Evolutionary conservation across 2,113 vertebrate genomes (phyloP).

Genomic region (Diglossa brunneiventris): DNA sequence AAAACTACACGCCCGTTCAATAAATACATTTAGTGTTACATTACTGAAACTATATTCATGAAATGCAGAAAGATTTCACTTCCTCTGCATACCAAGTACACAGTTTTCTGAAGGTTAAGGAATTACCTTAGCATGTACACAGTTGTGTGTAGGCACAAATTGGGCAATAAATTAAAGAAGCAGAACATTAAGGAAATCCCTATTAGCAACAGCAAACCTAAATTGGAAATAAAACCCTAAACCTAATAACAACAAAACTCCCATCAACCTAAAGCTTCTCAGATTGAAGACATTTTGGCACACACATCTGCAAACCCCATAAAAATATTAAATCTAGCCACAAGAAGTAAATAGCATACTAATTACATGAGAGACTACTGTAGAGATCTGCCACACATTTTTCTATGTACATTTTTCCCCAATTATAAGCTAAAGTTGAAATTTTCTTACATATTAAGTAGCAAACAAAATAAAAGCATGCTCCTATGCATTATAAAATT

Average conservation of each 20-base stretch:
- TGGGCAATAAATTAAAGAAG: background rate
- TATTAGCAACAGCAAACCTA: background rate
- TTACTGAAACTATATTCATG: background rate
- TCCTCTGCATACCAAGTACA: background rate
- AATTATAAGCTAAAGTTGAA: background rate
- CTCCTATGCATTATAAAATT: background rate
- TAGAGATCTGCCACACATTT: background rate
- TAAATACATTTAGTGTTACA: background rate
- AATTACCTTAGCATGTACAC: background rate
- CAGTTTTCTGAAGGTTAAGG: background rate
- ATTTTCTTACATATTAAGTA: background rate
- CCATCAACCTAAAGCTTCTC: background rate
- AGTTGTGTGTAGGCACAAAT: background rate
- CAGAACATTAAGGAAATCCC: background rate
- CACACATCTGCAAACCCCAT: background rate
- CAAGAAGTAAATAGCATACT: background rate
- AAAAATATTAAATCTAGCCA: background rate
- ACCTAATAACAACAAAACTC: background rate
- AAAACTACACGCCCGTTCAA: background rate
- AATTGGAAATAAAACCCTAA: background rate
- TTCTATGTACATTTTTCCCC: background rate
- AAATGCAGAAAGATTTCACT: background rate
- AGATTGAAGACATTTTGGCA: background rate
- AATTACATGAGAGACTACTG: background rate
- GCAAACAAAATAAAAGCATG: slow-evolving; percentile 11